Evolutionary conservation across 2,888 invertebrate species (phyloP).

Genomic region (Drosophila anomelani): DNA sequence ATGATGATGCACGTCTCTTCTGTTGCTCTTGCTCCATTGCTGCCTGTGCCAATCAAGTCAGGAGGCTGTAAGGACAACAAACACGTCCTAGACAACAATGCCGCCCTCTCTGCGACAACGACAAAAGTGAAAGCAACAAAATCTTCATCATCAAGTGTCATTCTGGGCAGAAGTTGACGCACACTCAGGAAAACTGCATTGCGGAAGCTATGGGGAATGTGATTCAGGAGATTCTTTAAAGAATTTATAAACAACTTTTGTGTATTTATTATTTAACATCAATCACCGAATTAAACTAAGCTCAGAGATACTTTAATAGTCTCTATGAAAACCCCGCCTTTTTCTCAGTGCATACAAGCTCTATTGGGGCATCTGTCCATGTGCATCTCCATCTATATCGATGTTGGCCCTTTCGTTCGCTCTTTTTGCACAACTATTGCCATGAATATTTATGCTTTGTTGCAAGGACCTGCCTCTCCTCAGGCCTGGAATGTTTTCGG

Average conservation of each 20-base stretch:
- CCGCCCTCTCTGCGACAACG: constrained; percentile 49
- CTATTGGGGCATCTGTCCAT: constrained; percentile 50
- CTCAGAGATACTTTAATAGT: too few species aligned
- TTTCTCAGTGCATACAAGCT: background rate
- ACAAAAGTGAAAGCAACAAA: constrained; percentile 81
- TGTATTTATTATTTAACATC: too few species aligned
- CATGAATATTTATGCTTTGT: constrained; percentile 75
- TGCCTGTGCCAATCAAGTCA: constrained; percentile 57
- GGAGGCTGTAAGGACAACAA: constrained; percentile 48
- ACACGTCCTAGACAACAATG: constrained; percentile 36
- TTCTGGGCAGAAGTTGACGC: constrained; percentile 76
- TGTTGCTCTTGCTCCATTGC: constrained; percentile 24
- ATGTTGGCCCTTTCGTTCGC: constrained; percentile 23
- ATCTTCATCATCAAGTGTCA: constrained; percentile 80
- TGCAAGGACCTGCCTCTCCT: constrained; percentile 51
- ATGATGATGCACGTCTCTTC: constrained; percentile 32
- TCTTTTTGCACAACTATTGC: constrained; percentile 43
- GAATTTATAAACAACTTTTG: too few species aligned
- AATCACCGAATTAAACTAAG: too few species aligned
- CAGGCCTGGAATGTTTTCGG: constrained; percentile 14
- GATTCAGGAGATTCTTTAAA: background rate
- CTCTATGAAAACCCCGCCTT: background rate
- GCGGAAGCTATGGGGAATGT: background rate
- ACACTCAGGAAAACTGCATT: constrained; percentile 17
- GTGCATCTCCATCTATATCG: constrained; percentile 22